Base-by-base conservation (phyloP, 2,888 invertebrate species). In the Hedya salicella region DNA sequence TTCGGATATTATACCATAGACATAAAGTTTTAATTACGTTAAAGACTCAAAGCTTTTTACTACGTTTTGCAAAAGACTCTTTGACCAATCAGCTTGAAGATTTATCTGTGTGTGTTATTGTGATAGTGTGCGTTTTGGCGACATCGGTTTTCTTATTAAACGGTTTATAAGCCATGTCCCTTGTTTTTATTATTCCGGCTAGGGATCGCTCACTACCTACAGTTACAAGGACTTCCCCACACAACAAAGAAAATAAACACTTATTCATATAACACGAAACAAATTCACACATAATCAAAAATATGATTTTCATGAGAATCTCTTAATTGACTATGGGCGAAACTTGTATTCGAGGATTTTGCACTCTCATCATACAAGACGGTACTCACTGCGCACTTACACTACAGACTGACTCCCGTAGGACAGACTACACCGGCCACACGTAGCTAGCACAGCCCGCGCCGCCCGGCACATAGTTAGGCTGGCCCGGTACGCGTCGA, bases 241-340 rank as follows among this genome's bases (percentile, higher is more conserved):
- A 9, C 42, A 0, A 42, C 50, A 57, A 13, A 50, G n/a, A 62
- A 62, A 48, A 25, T n/a, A 32, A 56, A 64, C 63, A 64, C 63
- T 59, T 56, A 21, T 48, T 53, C 60, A 66, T 48, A 30, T 48
- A 42, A 62, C 50, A 67, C 62, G 40, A 13, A 42, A 67, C 67
- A 62, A 50, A 62, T 67, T 56, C 62, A 62, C 65, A 66, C 65
- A 60, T 60, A 66, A 67, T 62, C 54, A 60, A 49, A 46, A 40
- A 21, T 14, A 30, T 42, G 25, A 50, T 48, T 40, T 54, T 61
- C 48, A 44, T 53, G 36, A 14, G 21, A 62, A 61, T 54, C 16
- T 65, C 13, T 42, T 16, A 62, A 56, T 49, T 48, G 54, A 49
- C 21, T 61, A 62, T 19, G 66, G 54, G 54, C 66, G 62, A 62